Evolutionary conservation across 2,113 vertebrate species (phyloP).

Genomic region (Brevimyrus niger): DNA sequence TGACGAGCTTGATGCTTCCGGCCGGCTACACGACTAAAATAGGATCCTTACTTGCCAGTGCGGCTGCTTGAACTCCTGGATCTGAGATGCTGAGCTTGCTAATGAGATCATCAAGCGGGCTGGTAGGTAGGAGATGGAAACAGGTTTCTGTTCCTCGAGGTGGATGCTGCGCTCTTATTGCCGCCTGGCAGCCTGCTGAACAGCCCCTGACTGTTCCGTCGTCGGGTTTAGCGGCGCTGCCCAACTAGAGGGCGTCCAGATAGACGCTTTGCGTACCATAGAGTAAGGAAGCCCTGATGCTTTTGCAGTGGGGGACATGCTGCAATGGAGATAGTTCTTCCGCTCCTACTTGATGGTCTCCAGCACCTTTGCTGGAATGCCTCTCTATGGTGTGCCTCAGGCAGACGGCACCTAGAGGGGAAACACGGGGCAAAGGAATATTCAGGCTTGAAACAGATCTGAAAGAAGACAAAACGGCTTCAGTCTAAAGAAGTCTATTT

Average conservation of each 20-base stretch:
- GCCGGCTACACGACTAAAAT: not conserved
- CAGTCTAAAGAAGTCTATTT: not conserved
- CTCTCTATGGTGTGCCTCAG: not conserved
- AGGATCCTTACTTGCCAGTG: not conserved
- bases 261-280: not conserved
- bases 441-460: not conserved
- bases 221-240: not conserved
- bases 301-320: not conserved
- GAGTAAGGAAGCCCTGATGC: not conserved
- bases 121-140: not conserved
- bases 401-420: not conserved
- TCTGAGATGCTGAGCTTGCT: constrained; percentile 5
- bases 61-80: not conserved
- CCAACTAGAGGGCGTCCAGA: not conserved
- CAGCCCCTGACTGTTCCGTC: not conserved
- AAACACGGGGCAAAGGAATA: not conserved
- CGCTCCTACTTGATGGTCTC: not conserved
- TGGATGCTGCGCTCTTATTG: not conserved
- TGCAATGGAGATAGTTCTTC: not conserved
- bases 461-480: not conserved
- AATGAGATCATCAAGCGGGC: not conserved
- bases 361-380: not conserved
- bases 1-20: not conserved
- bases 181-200: not conserved
- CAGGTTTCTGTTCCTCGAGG: not conserved